These are phyloP conservation scores for Psittacula cyanocephala DNA, from an alignment of 2,113 vertebrate genomes.

Conservation along the genomic window DNA sequence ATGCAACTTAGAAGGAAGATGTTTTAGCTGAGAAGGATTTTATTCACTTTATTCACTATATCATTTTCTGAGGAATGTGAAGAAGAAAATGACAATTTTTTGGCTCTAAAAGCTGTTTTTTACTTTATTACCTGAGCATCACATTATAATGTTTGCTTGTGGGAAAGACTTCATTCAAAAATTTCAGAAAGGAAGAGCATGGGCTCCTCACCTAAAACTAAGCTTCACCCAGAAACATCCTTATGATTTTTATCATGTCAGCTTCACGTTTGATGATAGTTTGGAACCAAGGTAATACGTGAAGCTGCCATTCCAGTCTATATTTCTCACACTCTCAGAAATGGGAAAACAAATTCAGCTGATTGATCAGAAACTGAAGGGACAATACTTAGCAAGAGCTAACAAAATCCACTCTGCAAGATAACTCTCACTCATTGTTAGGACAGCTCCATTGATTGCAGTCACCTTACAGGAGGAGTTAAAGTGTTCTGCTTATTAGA, in stretches of 20 bases:
- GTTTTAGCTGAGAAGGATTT: neutral
- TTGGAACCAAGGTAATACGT: neutral
- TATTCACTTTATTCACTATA: neutral
- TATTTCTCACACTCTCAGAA: neutral
- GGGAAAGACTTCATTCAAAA: neutral
- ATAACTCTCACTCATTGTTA: neutral
- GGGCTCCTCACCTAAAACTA: neutral
- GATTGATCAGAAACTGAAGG: neutral
- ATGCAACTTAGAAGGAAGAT: neutral
- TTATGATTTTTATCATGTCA: neutral
- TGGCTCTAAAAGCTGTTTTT: neutral
- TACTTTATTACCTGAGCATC: neutral
- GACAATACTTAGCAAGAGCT: neutral
- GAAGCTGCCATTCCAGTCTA: neutral
- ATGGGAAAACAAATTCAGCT: neutral
- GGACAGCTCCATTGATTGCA: neutral
- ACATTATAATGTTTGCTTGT: rapidly evolving
- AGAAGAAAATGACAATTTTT: neutral
- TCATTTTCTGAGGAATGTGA: neutral
- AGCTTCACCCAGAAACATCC: neutral
- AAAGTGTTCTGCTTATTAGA: neutral
- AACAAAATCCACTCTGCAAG: neutral
- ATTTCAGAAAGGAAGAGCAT: neutral
- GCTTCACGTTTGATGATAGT: neutral
- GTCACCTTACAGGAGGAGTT: neutral